Percentiles rank a stretch among this genome's conserved stretches.
phyloP scores from a whole-genome alignment of 2,797 vertebrate species.

The Gallinago nigripennis region DNA sequence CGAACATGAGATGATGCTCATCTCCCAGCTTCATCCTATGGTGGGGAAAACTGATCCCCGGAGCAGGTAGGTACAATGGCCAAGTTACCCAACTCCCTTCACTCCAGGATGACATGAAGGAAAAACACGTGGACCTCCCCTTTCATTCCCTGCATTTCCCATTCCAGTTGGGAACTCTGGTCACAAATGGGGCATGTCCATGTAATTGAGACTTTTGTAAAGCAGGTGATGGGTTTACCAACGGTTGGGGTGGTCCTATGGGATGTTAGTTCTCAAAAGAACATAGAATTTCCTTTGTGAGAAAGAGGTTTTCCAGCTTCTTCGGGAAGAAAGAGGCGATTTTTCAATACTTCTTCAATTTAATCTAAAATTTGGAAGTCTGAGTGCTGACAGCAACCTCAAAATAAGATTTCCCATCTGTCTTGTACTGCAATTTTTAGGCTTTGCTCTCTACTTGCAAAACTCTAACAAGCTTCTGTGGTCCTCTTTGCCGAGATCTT shows the following conservation, averaged over 20 bases:
- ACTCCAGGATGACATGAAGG: background rate
- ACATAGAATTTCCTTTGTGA: background rate
- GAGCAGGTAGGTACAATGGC: background rate
- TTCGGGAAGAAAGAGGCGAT: background rate
- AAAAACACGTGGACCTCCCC: rapidly evolving
- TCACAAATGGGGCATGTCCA: rapidly evolving
- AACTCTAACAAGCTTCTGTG: background rate
- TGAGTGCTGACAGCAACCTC: background rate
- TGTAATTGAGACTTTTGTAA: background rate
- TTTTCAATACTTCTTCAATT: background rate
- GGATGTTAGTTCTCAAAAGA: background rate
- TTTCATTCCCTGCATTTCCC: background rate
- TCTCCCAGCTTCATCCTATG: background rate
- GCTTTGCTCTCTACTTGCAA: background rate
- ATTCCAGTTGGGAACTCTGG: background rate
- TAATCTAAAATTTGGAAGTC: background rate
- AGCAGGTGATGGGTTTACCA: background rate
- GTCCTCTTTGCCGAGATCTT: background rate
- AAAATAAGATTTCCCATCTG: background rate
- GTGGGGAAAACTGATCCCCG: background rate
- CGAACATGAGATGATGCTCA: background rate
- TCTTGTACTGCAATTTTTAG: background rate
- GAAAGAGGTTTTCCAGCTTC: background rate
- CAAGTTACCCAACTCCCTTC: background rate
- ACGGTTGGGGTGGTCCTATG: background rate